Base-by-base conservation (phyloP, 2,113 vertebrate species). In the Rousettus leschenaultii region DNA sequence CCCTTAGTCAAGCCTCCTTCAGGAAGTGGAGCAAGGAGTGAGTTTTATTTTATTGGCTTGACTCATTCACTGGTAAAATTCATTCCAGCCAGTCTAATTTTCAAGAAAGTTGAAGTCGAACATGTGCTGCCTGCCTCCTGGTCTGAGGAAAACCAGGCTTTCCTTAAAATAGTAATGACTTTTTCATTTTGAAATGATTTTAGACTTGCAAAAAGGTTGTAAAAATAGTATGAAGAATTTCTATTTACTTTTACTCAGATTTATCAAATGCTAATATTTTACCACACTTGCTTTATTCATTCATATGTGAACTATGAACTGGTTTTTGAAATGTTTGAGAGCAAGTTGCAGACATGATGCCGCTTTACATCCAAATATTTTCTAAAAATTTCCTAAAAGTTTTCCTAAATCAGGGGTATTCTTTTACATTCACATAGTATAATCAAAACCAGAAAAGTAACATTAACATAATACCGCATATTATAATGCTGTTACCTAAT, bases 211-310 rank as follows among this genome's bases (percentile, higher is more conserved):
- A 28, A 86, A 45, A 53, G 30, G 7, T 85, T 91, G 24, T 33
- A 91, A 95, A 89, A 95, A 74, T 66, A 79, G 43, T 74, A 82
- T 8, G 63, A 83, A 89, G 33, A 83, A 38, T 89, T 74, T 43
- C 51, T 82, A 6, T 82, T 82, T 88, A 65, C 21, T 24, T 93
- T 86, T 94, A 66, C 55, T 15, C 74, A 80, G 35, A 65, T 48
- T 79, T 21, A 93, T 71, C 9, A 63, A 85, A 55, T 93, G 65
- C 45, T 79, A 86, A 22, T 79, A 66, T 85, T 73, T 93, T 86
- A 77, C 33, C 26, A 79, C 7, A 38, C 21, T 87, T n/a, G 12
- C 63, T 80, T 80, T 65, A 70, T 45, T 87, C 38, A 61, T 59
- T 82, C 4, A 45, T 92, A 35, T 51, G 21, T 63, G 22, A 63